phyloP scores from a whole-genome alignment of 2,797 vertebrate species.

The Tokudaia muenninki region DNA sequence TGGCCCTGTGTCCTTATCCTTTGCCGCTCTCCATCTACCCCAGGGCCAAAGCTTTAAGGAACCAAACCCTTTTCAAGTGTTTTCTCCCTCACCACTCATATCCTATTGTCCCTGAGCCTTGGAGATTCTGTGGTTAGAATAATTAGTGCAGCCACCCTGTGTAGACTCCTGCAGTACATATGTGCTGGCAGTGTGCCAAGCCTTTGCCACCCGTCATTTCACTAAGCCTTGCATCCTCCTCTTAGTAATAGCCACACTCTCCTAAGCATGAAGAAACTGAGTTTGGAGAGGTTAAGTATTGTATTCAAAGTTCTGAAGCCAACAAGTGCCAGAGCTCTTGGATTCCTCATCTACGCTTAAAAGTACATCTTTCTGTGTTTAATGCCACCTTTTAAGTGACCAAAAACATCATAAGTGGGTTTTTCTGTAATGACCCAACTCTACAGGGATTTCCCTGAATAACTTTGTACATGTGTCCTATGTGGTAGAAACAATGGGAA shows the following conservation, averaged over 20 bases:
- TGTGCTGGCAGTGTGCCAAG: background rate
- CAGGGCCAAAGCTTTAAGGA: background rate
- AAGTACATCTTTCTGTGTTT: conserved; percentile 36
- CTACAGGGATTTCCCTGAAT: background rate
- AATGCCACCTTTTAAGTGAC: background rate
- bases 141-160: background rate
- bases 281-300: background rate
- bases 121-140: background rate
- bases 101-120: background rate
- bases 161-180: background rate
- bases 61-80: background rate
- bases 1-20: background rate
- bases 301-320: conserved; percentile 6
- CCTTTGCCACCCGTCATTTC: background rate
- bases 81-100: background rate
- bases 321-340: conserved; percentile 16
- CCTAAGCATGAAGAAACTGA: background rate
- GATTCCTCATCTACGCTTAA: conserved; percentile 24
- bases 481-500: conserved; percentile 60
- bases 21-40: background rate
- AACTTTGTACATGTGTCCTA: background rate
- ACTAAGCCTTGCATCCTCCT: background rate
- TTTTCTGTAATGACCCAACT: background rate
- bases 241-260: background rate
- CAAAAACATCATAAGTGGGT: background rate